A percentile compares a stretch with the other conserved stretches of the same genome.
Evolutionary conservation across 1,140 invertebrate genomes (phyloP).

Genomic region (Atta colombica): DNA sequence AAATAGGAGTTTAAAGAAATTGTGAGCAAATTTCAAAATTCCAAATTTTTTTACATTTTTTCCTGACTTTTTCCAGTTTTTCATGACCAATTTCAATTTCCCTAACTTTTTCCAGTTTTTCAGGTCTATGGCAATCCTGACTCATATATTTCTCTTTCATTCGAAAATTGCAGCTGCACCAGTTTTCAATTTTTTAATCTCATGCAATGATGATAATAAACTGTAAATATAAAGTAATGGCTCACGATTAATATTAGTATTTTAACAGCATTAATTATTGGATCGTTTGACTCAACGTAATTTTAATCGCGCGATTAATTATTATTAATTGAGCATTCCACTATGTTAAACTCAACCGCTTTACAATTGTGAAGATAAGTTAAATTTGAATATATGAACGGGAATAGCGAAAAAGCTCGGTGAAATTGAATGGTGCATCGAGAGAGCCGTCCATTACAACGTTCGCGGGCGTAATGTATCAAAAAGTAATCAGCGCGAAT

Average conservation of each 20-base stretch:
- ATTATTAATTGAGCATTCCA: neutral
- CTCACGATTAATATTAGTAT: neutral
- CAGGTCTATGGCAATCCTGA: too few species aligned
- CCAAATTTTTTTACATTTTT: too few species aligned
- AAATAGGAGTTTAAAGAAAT: too few species aligned
- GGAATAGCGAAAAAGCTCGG: neutral
- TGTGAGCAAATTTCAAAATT: too few species aligned
- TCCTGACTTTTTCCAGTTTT: too few species aligned
- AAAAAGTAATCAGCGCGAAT: slow-evolving; percentile 42
- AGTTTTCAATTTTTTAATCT: neutral
- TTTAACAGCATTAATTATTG: neutral
- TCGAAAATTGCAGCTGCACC: neutral
- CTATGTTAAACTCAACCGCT: neutral
- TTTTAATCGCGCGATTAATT: slow-evolving; percentile 10
- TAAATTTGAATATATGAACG: neutral
- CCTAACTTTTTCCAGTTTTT: too few species aligned
- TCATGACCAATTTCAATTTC: too few species aligned
- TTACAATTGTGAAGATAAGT: neutral
- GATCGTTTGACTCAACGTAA: neutral
- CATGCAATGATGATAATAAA: neutral
- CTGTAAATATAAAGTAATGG: neutral
- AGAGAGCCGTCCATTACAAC: neutral
- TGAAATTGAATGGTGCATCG: neutral
- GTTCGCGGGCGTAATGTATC: slow-evolving; percentile 12
- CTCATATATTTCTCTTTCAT: neutral